These are phyloP conservation scores for Peucedramus taeniatus DNA, from an alignment of 2,113 vertebrate species.

Conservation along the genomic window DNA sequence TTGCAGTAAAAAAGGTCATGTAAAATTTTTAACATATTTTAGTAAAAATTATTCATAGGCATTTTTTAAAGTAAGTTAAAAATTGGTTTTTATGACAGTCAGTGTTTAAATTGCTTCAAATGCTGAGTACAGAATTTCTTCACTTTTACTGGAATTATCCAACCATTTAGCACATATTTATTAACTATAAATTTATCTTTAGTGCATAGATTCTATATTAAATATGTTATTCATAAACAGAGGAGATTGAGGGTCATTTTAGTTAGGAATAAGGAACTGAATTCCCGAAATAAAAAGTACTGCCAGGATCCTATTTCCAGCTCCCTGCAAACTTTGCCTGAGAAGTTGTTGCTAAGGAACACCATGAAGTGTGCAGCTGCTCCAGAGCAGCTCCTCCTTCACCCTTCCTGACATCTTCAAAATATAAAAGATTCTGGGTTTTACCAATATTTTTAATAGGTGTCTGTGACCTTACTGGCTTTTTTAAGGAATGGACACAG, in stretches of 20 bases:
- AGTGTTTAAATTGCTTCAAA: background rate
- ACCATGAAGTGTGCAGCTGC: conserved; percentile 26
- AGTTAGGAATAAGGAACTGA: background rate
- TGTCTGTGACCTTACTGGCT: background rate
- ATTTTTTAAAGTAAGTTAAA: background rate
- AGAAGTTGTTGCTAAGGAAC: conserved; percentile 78
- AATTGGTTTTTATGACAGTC: background rate
- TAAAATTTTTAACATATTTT: background rate
- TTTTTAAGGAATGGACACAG: background rate
- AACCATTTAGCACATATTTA: background rate
- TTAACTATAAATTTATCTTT: background rate
- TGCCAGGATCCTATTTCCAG: conserved; percentile 24
- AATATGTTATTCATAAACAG: background rate
- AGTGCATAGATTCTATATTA: background rate
- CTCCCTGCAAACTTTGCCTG: conserved; percentile 34
- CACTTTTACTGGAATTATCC: background rate
- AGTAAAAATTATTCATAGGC: background rate
- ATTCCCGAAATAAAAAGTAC: conserved; percentile 1
- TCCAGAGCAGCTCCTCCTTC: conserved; percentile 60
- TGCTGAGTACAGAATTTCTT: background rate
- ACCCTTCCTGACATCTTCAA: conserved; percentile 30
- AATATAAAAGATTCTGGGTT: conserved; percentile 52
- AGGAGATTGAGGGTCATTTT: background rate
- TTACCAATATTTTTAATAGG: background rate
- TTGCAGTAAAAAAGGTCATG: background rate